Evolutionary conservation across 2,888 invertebrate species (phyloP).

Genomic region (Thymelicus sylvestris): DNA sequence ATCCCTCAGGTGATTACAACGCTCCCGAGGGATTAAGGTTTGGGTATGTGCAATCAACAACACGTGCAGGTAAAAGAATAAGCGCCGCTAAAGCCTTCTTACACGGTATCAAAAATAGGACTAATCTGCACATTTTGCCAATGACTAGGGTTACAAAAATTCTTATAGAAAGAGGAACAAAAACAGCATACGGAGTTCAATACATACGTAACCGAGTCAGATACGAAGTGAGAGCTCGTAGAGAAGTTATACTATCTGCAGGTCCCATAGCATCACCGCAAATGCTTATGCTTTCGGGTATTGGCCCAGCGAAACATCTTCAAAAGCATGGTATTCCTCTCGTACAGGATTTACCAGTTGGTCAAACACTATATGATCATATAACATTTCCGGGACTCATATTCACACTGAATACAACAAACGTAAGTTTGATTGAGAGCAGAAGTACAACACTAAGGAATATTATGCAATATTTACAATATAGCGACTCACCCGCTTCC

Average conservation of each 20-base stretch:
- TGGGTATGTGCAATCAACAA: constrained; percentile 87
- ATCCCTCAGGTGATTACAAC: constrained; percentile 89
- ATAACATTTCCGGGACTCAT: constrained; percentile 80
- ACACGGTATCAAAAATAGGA: constrained; percentile 83
- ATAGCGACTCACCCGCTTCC: constrained; percentile 75
- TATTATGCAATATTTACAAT: constrained; percentile 61
- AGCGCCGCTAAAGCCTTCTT: constrained; percentile 88
- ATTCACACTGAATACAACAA: constrained; percentile 69
- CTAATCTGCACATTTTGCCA: constrained; percentile 88
- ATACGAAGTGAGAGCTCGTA: constrained; percentile 84
- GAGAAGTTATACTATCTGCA: constrained; percentile 94
- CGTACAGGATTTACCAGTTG: constrained; percentile 87
- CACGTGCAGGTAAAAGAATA: constrained; percentile 85
- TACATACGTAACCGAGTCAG: constrained; percentile 82
- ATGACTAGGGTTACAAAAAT: constrained; percentile 87
- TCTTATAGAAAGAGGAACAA: constrained; percentile 86
- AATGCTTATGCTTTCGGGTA: constrained; percentile 93
- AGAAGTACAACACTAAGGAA: constrained; percentile 47
- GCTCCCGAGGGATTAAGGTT: constrained; percentile 86
- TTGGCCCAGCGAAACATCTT: constrained; percentile 84
- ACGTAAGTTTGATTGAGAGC: constrained; percentile 63
- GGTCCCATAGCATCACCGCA: constrained; percentile 96
- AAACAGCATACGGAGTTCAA: constrained; percentile 88
- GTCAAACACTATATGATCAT: constrained; percentile 87
- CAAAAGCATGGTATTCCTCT: constrained; percentile 82